Base-by-base conservation (phyloP, 2,113 vertebrate species). In the Phyllostomus hastatus region DNA sequence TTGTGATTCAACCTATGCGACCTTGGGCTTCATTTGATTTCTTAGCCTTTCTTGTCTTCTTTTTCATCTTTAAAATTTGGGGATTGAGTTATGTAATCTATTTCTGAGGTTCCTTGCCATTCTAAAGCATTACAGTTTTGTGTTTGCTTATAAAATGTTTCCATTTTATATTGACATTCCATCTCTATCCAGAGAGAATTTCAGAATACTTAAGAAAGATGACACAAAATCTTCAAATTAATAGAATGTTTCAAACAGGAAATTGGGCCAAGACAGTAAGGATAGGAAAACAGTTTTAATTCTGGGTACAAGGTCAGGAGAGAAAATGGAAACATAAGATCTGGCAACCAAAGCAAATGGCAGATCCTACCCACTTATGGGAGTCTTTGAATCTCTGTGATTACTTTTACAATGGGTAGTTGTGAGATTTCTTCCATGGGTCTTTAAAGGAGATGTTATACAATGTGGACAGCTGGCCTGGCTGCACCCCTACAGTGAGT, bases 11-110 rank as follows among this genome's bases (percentile, higher is more conserved):
- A 19, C 52, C 33, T 81, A 14, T 70, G 54, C 15, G 1, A n/a
- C 81, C 1, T 14, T 66, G 38, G 35, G 48, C 33, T 66, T 52
- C 43, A 20, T 10, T 35, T n/a, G 81, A 50, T 46, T 57, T 70
- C n/a, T 69, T 69, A 57, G 54, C 20, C 54, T 57, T 24, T 57
- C 54, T 57, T 57, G 22, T 35, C 50, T 50, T 84, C 31, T 48
- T 75, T 92, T 89, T 70, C 10, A 50, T 83, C 57, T 90, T 90
- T 92, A 87, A 96, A 95, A 80, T n/a, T 14, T 81, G 11, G 61
- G 5, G 48, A 10, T 57, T 35, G n/a, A 86, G 1, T 31, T 26
- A 61, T 11, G 59, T 61, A 57, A 78, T 86, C 10, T 20, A n/a
- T 73, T 86, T 54, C 69, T 73, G 46, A 95, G 61, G 33, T 48